Percentiles rank a stretch among this genome's conserved stretches.
Conservation (phyloP, 2,797 vertebrate species). For the Mastacembelus armatus region DNA sequence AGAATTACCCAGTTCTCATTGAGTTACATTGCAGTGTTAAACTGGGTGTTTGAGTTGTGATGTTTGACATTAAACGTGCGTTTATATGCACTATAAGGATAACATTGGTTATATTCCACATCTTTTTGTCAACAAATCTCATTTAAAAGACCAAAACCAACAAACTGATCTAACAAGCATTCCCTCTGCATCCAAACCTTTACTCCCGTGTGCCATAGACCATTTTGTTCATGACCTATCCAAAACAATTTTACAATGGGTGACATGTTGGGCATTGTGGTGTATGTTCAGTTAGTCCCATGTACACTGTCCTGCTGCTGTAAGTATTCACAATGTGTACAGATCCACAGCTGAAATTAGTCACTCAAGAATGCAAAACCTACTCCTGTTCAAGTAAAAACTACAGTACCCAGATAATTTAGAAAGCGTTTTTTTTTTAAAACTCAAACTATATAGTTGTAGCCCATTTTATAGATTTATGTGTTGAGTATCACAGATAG, state of each 20-base stretch:
- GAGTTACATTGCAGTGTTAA: neutral
- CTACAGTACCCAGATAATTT: neutral
- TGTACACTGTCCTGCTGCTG: too few species aligned
- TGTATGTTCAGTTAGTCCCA: too few species aligned
- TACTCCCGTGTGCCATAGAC: neutral
- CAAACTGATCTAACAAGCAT: neutral
- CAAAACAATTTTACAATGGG: too few species aligned
- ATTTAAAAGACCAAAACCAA: neutral
- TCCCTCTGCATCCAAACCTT: neutral
- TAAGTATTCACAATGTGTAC: neutral
- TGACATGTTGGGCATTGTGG: too few species aligned
- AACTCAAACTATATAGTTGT: neutral
- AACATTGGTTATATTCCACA: neutral
- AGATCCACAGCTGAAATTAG: too few species aligned
- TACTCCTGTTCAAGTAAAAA: too few species aligned
- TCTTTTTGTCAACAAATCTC: neutral
- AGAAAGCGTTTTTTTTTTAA: too few species aligned
- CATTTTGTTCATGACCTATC: neutral
- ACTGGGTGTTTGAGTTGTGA: neutral
- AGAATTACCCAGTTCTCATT: too few species aligned
- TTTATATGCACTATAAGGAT: neutral
- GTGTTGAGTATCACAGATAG: neutral
- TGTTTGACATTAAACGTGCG: neutral
- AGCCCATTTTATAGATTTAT: neutral
- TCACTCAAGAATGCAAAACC: too few species aligned